These are phyloP conservation scores for Diadophis punctatus DNA, from an alignment of 2,113 vertebrate species.

Conservation along the genomic window DNA sequence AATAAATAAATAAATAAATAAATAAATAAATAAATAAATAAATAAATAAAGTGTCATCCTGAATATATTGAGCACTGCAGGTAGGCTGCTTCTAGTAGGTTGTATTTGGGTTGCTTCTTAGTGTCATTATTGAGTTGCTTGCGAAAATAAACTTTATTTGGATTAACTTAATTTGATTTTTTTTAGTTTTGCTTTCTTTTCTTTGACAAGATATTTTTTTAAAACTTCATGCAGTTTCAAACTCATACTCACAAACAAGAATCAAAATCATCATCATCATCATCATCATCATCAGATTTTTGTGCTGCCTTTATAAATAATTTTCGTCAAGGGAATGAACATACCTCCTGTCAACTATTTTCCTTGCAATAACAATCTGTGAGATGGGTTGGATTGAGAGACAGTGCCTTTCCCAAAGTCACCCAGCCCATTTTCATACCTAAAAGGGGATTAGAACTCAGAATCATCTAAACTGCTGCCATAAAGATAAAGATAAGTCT, in stretches of 20 bases:
- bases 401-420: neutral
- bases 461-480: neutral
- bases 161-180: neutral
- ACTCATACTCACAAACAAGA: neutral
- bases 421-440: neutral
- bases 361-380: neutral
- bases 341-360: neutral
- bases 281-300: neutral
- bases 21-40: too few species aligned
- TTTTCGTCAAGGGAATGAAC: neutral
- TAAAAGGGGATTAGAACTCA: neutral
- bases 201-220: neutral
- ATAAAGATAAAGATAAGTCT: neutral
- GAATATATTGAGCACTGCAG: neutral
- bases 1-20: too few species aligned
- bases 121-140: neutral
- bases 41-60: too few species aligned
- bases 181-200: neutral
- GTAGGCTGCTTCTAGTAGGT: neutral
- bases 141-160: slow-evolving; percentile 20
- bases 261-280: neutral
- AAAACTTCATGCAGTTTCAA: slow-evolving; percentile 23
- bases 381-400: neutral
- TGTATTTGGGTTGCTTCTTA: neutral
- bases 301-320: neutral